phyloP scores from a whole-genome alignment of 92 coral and sea anemone genomes.

The Hydrozoanthus gracilis region DNA sequence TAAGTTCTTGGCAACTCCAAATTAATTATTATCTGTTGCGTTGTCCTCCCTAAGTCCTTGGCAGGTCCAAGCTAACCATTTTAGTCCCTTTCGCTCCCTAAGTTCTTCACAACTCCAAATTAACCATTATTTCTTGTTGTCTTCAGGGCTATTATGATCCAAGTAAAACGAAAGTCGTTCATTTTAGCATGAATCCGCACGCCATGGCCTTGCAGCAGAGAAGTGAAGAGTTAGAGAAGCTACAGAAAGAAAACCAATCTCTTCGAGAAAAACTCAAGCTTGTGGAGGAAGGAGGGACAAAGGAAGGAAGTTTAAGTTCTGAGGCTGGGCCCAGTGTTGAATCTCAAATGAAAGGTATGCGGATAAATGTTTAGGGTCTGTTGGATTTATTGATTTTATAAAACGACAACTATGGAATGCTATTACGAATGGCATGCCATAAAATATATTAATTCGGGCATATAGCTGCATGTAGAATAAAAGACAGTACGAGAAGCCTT shows the following conservation, averaged over 20 bases:
- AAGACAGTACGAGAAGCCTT: no score
- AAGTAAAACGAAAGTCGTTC: slow-evolving; percentile 88
- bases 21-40: no score
- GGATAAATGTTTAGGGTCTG: background rate
- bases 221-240: slow-evolving; percentile 79
- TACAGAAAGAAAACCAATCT: slow-evolving; percentile 81
- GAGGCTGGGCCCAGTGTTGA: slow-evolving; percentile 69
- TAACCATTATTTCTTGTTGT: background rate
- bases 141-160: slow-evolving; percentile 96
- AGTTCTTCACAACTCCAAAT: background rate
- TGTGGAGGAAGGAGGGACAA: slow-evolving; percentile 75
- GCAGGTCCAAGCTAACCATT: no score
- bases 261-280: slow-evolving; percentile 68
- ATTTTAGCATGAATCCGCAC: slow-evolving; percentile 91
- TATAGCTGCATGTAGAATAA: no score
- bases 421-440: no score
- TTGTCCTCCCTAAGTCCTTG: background rate
- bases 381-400: background rate
- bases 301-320: slow-evolving; percentile 45
- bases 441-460: no score
- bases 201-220: slow-evolving; percentile 77
- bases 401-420: no score
- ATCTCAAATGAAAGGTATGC: slow-evolving; percentile 89
- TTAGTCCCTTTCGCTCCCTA: background rate
- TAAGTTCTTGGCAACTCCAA: background rate